Evolutionary conservation across 2,888 invertebrate genomes (phyloP).

Genomic region (Cataglyphis altisquamis): DNA sequence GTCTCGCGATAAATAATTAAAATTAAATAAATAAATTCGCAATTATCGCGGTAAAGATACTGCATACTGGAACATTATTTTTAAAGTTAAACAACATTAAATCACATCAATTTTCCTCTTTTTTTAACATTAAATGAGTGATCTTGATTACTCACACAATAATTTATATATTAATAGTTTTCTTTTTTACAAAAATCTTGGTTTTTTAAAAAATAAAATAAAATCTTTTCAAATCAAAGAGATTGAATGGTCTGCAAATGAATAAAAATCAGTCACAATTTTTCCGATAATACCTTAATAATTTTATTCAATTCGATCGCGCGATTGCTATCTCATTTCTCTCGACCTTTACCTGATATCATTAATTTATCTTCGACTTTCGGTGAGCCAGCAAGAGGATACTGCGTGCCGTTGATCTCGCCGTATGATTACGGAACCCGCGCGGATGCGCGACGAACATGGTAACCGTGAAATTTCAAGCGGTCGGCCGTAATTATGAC

Average conservation of each 20-base stretch:
- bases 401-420: slow-evolving; percentile 17
- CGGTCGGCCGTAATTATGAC: slow-evolving; percentile 45
- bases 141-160: neutral
- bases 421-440: slow-evolving; percentile 34
- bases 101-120: neutral
- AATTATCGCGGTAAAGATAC: neutral
- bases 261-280: neutral
- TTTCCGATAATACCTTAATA: neutral
- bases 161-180: neutral
- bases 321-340: slow-evolving; percentile 9
- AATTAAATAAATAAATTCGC: neutral
- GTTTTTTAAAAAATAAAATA: neutral
- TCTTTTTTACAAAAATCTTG: neutral
- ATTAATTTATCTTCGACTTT: slow-evolving; percentile 30
- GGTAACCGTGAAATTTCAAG: slow-evolving; percentile 50
- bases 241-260: neutral
- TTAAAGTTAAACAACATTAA: neutral
- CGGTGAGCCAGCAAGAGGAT: neutral
- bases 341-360: slow-evolving; percentile 1
- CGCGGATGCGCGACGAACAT: slow-evolving; percentile 34
- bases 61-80: neutral
- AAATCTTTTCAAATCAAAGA: neutral
- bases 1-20: neutral
- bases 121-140: neutral
- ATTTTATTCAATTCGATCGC: neutral